phyloP scores from a whole-genome alignment of 2,888 invertebrate genomes.

The Drosophila ustulata region DNA sequence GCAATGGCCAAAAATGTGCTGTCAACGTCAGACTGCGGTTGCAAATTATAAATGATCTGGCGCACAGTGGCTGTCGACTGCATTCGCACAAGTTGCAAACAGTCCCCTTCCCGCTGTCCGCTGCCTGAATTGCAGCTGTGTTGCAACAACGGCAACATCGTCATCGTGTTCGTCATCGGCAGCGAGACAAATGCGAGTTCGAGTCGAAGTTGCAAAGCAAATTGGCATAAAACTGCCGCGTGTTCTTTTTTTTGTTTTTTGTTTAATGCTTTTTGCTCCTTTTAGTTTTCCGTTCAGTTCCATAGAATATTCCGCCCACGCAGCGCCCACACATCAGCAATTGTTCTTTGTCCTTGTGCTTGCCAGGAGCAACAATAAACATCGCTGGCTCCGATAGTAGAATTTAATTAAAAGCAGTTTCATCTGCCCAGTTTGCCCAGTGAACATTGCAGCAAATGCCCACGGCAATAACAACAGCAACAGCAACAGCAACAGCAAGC shows the following conservation, averaged over 20 bases:
- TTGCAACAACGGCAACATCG: conserved; percentile 6
- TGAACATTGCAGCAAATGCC: conserved; percentile 18
- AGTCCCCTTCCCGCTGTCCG: neutral
- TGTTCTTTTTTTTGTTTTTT: no score
- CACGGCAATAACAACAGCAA: conserved; percentile 13
- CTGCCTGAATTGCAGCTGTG: neutral
- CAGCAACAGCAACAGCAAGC: conserved; percentile 8
- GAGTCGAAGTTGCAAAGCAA: conserved; percentile 30
- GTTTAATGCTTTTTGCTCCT: neutral
- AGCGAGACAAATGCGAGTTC: neutral
- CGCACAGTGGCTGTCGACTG: neutral
- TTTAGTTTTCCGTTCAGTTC: neutral
- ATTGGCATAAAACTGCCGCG: conserved; percentile 28
- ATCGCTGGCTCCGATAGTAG: conserved; percentile 40
- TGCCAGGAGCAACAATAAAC: conserved; percentile 46
- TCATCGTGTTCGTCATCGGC: neutral
- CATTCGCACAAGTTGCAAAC: conserved; percentile 9
- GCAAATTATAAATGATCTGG: conserved; percentile 12
- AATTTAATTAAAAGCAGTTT: conserved; percentile 67
- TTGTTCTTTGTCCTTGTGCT: conserved; percentile 11
- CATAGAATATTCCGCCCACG: neutral
- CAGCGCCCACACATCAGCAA: conserved; percentile 4
- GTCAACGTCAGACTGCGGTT: conserved; percentile 8
- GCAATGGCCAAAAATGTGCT: conserved; percentile 18
- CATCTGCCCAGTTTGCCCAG: conserved; percentile 26